phyloP scores from a whole-genome alignment of 2,113 vertebrate genomes.

The Apteryx mantelli region DNA sequence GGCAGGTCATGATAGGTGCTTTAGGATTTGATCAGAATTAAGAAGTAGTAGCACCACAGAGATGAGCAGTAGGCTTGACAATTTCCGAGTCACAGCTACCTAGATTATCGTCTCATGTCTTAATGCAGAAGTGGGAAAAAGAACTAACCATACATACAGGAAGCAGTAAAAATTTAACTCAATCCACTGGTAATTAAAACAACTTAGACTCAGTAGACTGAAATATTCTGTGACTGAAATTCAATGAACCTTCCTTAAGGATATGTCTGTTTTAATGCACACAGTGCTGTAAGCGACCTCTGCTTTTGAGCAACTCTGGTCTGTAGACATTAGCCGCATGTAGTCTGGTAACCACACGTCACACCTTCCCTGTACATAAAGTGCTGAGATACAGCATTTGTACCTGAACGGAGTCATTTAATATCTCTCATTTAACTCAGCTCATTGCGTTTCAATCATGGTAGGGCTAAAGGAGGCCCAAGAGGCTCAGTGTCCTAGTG shows the following conservation, averaged over 20 bases:
- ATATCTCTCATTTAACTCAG: slow-evolving; percentile 58
- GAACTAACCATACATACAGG: not conserved
- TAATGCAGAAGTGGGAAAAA: not conserved
- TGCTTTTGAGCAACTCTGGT: not conserved
- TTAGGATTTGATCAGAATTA: not conserved
- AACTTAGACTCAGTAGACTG: not conserved
- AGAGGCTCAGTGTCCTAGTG: slow-evolving; percentile 13
- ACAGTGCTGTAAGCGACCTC: not conserved
- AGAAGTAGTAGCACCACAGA: not conserved
- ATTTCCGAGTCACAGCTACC: not conserved
- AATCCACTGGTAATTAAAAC: not conserved
- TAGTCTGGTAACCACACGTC: not conserved
- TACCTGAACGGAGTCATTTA: not conserved
- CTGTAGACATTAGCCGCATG: not conserved
- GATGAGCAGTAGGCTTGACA: not conserved
- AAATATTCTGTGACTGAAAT: not conserved
- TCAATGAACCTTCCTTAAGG: not conserved
- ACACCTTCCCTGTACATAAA: not conserved
- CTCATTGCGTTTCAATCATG: slow-evolving; percentile 37
- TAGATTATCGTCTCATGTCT: not conserved
- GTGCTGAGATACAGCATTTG: not conserved
- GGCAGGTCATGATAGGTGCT: not conserved
- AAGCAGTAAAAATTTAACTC: not conserved
- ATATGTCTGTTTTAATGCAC: not conserved
- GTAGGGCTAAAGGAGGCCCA: not conserved